Evolutionary conservation across 2,888 invertebrate species (phyloP), one percentile per base, ranked within the genome.

Genomic region (Heterodera filipjevi): DNA sequence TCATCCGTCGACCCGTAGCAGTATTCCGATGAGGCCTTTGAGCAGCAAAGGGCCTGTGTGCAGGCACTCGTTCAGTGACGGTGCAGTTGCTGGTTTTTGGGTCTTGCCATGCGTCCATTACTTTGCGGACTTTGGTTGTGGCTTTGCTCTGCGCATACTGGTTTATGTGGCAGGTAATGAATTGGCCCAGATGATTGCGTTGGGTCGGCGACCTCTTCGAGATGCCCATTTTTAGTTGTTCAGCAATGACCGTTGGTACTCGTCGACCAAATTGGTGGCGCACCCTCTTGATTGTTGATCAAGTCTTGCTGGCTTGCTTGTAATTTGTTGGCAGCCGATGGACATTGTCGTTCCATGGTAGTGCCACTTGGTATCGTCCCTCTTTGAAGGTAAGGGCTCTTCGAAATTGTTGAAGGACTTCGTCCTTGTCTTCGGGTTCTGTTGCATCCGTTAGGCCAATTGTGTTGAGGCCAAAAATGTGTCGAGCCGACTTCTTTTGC

Each of bases 381-480:
- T 71, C 71, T n/a, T 44, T 46, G 46, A 71, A 71, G n/a, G n/a
- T 71, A 10, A 71, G n/a, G 22, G 39, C 46, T 30, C 46, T n/a
- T 3, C 22, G 39, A 30, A 71, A 71, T n/a, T n/a, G n/a, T 30
- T 71, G 8, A n/a, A 71, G 39, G 6, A 71, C 30, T n/a, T 71
- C 71, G 8, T 71, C 71, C n/a, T 71, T 71, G 27, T 27, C 27
- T 1, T 22, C 8, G 10, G 27, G 71, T 22, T n/a, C 8, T 6
- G 30, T 27, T 27, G 27, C 30, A 27, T 71, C 71, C 8, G 35
- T 39, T 22, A 71, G 3, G 2, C 71, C 71, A 8, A 71, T 71
- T n/a, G n/a, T 16, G 30, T 71, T 39, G n/a, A 71, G n/a, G n/a
- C 71, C 71, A 71, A 71, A n/a, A 71, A 71, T n/a, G 19, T n/a